Conservation (phyloP, 2,113 vertebrate genomes). For the Coptodon rendalli region DNA sequence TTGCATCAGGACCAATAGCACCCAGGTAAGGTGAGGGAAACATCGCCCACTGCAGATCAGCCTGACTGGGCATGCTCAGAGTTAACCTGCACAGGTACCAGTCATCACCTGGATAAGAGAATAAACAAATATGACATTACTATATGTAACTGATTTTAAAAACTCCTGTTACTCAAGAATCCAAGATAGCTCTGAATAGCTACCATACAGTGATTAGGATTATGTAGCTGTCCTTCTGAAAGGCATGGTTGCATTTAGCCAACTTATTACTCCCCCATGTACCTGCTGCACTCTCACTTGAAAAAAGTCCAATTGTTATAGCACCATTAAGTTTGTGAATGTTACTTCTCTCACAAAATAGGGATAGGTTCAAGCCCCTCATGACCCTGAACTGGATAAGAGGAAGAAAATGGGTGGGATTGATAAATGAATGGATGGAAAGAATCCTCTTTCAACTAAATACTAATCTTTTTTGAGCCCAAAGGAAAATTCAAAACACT, state of each 20-base stretch:
- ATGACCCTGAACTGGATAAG: background rate
- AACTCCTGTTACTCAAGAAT: background rate
- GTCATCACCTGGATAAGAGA: slow-evolving; percentile 71
- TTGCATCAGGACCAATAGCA: slow-evolving; percentile 71
- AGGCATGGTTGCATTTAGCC: background rate
- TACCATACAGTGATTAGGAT: background rate
- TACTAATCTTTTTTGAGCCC: background rate
- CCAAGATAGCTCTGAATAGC: background rate
- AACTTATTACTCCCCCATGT: background rate
- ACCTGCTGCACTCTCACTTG: background rate
- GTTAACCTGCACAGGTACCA: slow-evolving; percentile 82
- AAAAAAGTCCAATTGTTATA: background rate
- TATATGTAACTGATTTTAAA: background rate
- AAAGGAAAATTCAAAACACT: background rate
- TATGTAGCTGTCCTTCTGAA: background rate
- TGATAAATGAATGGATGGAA: background rate
- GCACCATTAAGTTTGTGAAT: background rate
- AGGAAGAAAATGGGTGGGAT: background rate
- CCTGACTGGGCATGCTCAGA: slow-evolving; percentile 71
- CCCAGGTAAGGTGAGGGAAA: slow-evolving; percentile 80
- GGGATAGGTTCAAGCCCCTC: background rate
- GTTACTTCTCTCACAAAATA: background rate
- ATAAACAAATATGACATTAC: background rate
- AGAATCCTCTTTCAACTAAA: background rate
- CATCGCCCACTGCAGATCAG: slow-evolving; percentile 81